phyloP scores from a whole-genome alignment of 2,888 invertebrate genomes.

The Octonoba sinensis region DNA sequence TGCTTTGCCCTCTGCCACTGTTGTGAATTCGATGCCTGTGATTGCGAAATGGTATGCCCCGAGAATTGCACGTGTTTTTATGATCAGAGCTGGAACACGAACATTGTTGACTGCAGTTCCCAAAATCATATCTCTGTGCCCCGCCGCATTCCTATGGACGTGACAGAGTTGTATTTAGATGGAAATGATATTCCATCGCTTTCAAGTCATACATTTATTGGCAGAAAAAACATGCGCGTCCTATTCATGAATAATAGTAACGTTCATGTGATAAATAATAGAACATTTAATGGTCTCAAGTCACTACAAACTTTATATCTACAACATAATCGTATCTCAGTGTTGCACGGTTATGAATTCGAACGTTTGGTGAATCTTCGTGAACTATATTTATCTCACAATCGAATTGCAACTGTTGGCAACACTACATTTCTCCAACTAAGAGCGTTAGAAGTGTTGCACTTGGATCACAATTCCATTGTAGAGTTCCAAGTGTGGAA shows the following conservation, averaged over 20 bases:
- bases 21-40: slow-evolving; percentile 91
- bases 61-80: slow-evolving; percentile 89
- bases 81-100: slow-evolving; percentile 87
- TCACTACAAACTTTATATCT: slow-evolving; percentile 82
- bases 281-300: slow-evolving; percentile 85
- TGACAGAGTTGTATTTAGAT: slow-evolving; percentile 88
- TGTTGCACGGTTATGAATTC: slow-evolving; percentile 84
- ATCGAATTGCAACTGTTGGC: slow-evolving; percentile 79
- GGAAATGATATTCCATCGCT: slow-evolving; percentile 84
- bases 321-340: slow-evolving; percentile 80
- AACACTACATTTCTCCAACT: slow-evolving; percentile 81
- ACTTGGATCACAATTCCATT: slow-evolving; percentile 81
- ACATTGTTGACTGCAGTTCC: slow-evolving; percentile 87
- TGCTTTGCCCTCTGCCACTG: slow-evolving; percentile 90
- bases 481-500: slow-evolving; percentile 80
- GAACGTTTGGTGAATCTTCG: slow-evolving; percentile 81
- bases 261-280: slow-evolving; percentile 83
- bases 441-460: slow-evolving; percentile 77
- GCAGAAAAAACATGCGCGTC: slow-evolving; percentile 82
- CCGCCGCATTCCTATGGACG: slow-evolving; percentile 89
- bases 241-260: slow-evolving; percentile 84
- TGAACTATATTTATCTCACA: slow-evolving; percentile 82
- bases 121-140: slow-evolving; percentile 74
- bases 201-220: slow-evolving; percentile 87
- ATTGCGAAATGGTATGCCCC: slow-evolving; percentile 93